Percentiles rank a stretch among this genome's conserved stretches.
Evolutionary conservation across 2,888 invertebrate species (phyloP).

Genomic region (Pseudoips prasinana): DNA sequence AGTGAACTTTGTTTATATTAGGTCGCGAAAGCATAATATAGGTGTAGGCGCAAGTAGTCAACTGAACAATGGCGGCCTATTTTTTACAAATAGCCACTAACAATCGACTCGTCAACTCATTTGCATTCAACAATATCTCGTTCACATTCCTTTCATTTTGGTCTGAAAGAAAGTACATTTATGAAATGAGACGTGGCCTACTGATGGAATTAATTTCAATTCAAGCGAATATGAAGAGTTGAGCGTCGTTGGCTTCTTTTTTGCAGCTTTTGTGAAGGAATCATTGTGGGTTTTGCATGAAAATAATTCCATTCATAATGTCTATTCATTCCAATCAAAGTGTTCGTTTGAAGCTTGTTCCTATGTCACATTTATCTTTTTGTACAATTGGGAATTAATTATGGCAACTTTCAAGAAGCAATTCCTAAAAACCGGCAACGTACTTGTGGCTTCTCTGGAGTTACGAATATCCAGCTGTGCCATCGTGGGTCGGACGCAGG

Average conservation of each 20-base stretch:
- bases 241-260: constrained; percentile 19
- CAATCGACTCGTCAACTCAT: constrained; percentile 60
- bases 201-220: constrained; percentile 37
- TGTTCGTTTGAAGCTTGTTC: too few relatives aligned
- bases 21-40: constrained; percentile 27
- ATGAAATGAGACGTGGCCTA: constrained; percentile 35
- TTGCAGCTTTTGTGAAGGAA: constrained; percentile 15
- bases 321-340: too few relatives aligned
- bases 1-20: constrained; percentile 33
- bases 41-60: constrained; percentile 49
- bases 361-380: too few relatives aligned
- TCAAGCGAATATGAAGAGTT: constrained; percentile 30
- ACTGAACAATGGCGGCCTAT: constrained; percentile 61
- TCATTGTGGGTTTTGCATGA: too few relatives aligned
- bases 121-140: constrained; percentile 56
- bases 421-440: too few relatives aligned
- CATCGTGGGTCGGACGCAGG: too few relatives aligned
- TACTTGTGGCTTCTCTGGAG: too few relatives aligned
- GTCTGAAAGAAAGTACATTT: constrained; percentile 37
- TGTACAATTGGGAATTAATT: too few relatives aligned
- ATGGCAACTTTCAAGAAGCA: too few relatives aligned
- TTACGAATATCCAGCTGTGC: too few relatives aligned
- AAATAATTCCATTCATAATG: too few relatives aligned
- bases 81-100: constrained; percentile 60
- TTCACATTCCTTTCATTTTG: constrained; percentile 49